A percentile compares a stretch with the other conserved stretches of the same genome.
phyloP scores from a whole-genome alignment of 2,888 invertebrate genomes.

The Troglohyphantes excavatus region DNA sequence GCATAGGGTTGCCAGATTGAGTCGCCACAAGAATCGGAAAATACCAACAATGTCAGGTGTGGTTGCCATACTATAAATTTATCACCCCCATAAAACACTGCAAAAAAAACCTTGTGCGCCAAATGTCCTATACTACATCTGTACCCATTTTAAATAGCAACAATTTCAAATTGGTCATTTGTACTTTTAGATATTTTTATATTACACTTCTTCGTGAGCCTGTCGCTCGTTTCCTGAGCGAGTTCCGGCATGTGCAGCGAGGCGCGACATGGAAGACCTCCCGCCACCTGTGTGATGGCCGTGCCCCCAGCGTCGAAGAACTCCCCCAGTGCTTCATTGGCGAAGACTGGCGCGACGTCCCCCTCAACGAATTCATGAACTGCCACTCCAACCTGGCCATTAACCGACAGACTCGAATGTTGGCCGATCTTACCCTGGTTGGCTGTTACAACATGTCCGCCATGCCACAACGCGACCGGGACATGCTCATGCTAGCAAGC shows the following conservation, averaged over 20 bases:
- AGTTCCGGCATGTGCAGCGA: conserved; percentile 97
- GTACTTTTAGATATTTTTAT: conserved; percentile 92
- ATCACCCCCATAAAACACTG: too few species aligned
- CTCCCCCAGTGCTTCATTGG: conserved; percentile 87
- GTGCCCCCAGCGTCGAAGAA: conserved; percentile 90
- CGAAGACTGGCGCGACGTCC: conserved; percentile 93
- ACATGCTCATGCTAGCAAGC: conserved; percentile 94
- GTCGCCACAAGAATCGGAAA: too few species aligned
- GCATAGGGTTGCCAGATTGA: too few species aligned
- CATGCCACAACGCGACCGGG: conserved; percentile 87
- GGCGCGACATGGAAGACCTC: conserved; percentile 97
- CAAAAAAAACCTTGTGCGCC: too few species aligned
- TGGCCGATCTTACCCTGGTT: conserved; percentile 96
- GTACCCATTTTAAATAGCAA: too few species aligned
- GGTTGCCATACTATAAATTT: too few species aligned
- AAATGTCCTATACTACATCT: too few species aligned
- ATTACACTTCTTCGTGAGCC: conserved; percentile 97
- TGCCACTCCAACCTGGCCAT: conserved; percentile 97
- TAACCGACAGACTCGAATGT: conserved; percentile 98
- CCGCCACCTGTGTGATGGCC: conserved; percentile 86
- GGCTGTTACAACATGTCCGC: conserved; percentile 92
- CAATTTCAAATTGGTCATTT: too few species aligned
- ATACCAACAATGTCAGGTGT: too few species aligned
- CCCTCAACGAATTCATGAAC: conserved; percentile 93
- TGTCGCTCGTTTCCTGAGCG: conserved; percentile 95